Evolutionary conservation across 2,888 invertebrate genomes (phyloP).

Genomic region (Sinodicranocentrus sp.): DNA sequence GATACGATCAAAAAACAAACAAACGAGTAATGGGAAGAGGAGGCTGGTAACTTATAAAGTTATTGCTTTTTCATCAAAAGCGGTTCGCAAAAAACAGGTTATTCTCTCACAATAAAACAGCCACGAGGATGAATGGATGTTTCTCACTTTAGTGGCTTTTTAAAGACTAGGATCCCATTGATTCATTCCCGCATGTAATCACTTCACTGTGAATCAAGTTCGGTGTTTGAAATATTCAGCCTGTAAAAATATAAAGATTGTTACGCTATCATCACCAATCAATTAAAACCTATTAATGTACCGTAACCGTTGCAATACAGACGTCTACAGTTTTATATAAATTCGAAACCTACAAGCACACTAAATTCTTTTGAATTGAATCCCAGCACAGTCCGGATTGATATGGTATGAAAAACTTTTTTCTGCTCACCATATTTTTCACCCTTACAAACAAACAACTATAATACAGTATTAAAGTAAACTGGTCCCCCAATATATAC

Average conservation of each 20-base stretch:
- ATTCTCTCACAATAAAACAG: background rate
- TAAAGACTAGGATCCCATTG: background rate
- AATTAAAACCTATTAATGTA: conserved; percentile 9
- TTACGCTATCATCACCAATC: background rate
- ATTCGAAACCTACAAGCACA: background rate
- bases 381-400: background rate
- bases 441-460: background rate
- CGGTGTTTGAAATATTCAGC: background rate
- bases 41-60: background rate
- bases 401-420: background rate
- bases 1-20: background rate
- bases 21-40: background rate
- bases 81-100: background rate
- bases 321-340: background rate
- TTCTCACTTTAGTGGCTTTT: background rate
- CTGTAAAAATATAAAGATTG: conserved; percentile 10
- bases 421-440: background rate
- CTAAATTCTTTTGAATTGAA: background rate
- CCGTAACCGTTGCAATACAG: background rate
- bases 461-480: too few species aligned
- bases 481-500: too few species aligned
- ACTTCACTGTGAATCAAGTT: background rate
- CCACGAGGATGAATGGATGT: background rate
- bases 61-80: background rate
- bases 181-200: background rate